These are phyloP conservation scores for Cerastis rubricosa DNA, from an alignment of 2,888 invertebrate genomes.

Conservation along the genomic window DNA sequence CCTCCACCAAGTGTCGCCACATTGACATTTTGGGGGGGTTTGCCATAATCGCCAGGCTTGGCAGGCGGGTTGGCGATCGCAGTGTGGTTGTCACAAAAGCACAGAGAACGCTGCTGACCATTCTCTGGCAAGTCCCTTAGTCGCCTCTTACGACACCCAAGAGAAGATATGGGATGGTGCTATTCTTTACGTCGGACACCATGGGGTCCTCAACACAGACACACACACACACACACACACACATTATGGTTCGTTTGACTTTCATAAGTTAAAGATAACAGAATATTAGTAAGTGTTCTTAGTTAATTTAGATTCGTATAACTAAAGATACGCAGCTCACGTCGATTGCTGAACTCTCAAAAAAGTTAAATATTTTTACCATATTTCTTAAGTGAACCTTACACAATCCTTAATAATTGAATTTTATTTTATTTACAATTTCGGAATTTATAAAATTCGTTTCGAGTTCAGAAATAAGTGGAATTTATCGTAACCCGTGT, in stretches of 20 bases:
- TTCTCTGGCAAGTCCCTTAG: too few species aligned
- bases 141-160: too few species aligned
- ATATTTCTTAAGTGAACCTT: constrained; percentile 29
- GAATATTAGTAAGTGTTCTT: background rate
- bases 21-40: too few species aligned
- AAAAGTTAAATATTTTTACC: background rate
- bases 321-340: constrained; percentile 17
- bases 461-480: constrained; percentile 5
- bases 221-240: too few species aligned
- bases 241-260: background rate
- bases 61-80: too few species aligned
- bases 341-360: constrained; percentile 25
- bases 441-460: constrained; percentile 30
- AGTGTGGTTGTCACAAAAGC: too few species aligned
- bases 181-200: too few species aligned
- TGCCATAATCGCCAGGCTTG: too few species aligned
- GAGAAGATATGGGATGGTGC: too few species aligned
- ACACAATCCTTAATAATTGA: constrained; percentile 14
- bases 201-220: too few species aligned
- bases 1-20: too few species aligned
- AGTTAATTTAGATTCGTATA: background rate
- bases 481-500: constrained; percentile 33
- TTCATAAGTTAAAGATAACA: background rate
- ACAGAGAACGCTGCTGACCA: too few species aligned
- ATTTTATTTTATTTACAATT: constrained; percentile 27